Conservation (phyloP, 92 coral and sea anemone genomes). For the Porites divaricata region DNA sequence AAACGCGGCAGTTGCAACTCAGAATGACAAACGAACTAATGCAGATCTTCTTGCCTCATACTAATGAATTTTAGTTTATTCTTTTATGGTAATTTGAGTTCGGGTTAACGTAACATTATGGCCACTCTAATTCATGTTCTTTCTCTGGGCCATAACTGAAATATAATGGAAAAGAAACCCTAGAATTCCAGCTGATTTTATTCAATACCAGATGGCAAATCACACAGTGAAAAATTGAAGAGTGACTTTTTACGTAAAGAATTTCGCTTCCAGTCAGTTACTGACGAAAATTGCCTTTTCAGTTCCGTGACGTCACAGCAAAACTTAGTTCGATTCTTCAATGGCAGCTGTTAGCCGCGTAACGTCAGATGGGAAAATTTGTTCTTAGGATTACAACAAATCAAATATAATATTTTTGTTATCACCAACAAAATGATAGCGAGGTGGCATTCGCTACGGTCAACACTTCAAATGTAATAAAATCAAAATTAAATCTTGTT, state of each 20-base stretch:
- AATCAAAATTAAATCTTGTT: neutral
- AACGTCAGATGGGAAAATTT: neutral
- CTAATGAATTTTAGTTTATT: constrained; percentile 13
- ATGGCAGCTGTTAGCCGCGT: neutral
- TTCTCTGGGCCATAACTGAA: neutral
- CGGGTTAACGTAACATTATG: constrained; percentile 9
- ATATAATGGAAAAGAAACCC: too few relatives aligned
- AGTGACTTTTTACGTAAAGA: neutral
- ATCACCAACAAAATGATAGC: neutral
- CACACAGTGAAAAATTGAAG: too few relatives aligned
- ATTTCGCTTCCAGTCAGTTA: constrained; percentile 7
- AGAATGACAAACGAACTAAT: neutral
- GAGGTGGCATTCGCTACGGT: neutral
- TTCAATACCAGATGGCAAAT: too few relatives aligned
- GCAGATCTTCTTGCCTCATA: neutral
- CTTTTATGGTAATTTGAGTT: constrained; percentile 35
- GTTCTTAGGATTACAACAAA: neutral
- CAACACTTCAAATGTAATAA: neutral
- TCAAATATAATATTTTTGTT: neutral
- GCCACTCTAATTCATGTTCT: neutral
- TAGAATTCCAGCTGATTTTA: too few relatives aligned
- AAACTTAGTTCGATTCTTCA: neutral
- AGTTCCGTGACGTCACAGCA: constrained; percentile 24
- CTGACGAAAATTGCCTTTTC: constrained; percentile 46
- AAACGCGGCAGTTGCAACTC: neutral